A percentile compares a stretch with the other conserved stretches of the same genome.
These are phyloP conservation scores for Meloe dianella DNA, from an alignment of 2,888 invertebrate species.

Conservation along the genomic window DNA sequence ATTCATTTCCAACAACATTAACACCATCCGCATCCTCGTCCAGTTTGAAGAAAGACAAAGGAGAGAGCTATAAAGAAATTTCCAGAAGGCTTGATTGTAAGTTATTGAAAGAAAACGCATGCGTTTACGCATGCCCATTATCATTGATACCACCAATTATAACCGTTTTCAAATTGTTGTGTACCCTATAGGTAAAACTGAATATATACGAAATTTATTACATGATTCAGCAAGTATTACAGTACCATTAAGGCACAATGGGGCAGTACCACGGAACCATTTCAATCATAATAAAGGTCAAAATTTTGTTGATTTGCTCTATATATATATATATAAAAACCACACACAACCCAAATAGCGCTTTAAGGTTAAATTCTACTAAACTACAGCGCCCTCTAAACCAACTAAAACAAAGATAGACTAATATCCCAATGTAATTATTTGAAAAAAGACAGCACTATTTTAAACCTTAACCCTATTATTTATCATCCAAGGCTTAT, in stretches of 20 bases:
- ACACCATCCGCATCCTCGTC: conserved; percentile 34
- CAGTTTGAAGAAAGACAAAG: conserved; percentile 55
- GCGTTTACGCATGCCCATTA: background rate
- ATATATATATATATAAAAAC: too few relatives aligned
- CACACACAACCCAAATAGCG: too few relatives aligned
- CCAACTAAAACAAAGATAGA: background rate
- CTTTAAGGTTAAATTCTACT: background rate
- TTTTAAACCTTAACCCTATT: background rate
- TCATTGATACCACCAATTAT: background rate
- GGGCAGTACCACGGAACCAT: conserved; percentile 55
- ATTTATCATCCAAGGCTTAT: too few relatives aligned
- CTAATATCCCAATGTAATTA: background rate
- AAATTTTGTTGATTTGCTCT: conserved; percentile 8
- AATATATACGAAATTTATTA: conserved; percentile 57
- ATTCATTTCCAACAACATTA: conserved; percentile 43
- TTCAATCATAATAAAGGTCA: conserved; percentile 57
- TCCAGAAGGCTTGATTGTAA: conserved; percentile 56
- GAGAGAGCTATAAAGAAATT: conserved; percentile 56
- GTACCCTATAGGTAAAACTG: conserved; percentile 53
- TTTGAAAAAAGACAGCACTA: background rate
- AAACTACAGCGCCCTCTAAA: background rate
- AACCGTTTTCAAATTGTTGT: background rate
- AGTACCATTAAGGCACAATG: conserved; percentile 54
- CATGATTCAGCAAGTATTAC: conserved; percentile 59
- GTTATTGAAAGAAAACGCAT: conserved; percentile 24